Evolutionary conservation across 1,140 invertebrate species (phyloP).

Genomic region (Palaemon carinicauda): DNA sequence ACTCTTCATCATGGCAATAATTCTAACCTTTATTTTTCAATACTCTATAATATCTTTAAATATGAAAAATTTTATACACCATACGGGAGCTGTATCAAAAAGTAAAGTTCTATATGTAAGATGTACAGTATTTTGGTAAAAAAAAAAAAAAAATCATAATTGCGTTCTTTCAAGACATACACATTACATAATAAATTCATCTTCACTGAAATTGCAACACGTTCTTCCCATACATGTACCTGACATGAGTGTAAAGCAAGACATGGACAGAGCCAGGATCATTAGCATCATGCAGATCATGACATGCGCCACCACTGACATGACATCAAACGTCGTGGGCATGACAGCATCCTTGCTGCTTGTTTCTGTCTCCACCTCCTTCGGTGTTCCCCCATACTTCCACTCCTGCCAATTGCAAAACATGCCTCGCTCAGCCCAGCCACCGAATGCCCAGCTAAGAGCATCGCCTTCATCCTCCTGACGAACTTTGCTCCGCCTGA

Average conservation of each 20-base stretch:
- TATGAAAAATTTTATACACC: too few species aligned
- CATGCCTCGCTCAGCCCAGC: background rate
- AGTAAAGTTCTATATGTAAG: too few species aligned
- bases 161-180: too few species aligned
- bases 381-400: background rate
- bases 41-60: too few species aligned
- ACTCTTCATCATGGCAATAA: too few species aligned
- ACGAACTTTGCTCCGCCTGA: background rate
- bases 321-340: background rate
- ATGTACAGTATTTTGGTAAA: too few species aligned
- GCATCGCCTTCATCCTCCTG: background rate
- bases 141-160: too few species aligned
- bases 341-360: background rate
- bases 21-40: too few species aligned
- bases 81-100: too few species aligned
- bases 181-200: too few species aligned
- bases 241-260: slow-evolving; percentile 17
- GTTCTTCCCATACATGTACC: background rate
- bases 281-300: background rate
- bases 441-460: background rate
- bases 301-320: background rate
- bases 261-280: background rate
- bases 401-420: background rate
- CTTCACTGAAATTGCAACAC: too few species aligned
- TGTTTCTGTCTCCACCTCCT: background rate